A percentile compares a stretch with the other conserved stretches of the same genome.
phyloP scores from a whole-genome alignment of 92 coral and sea anemone genomes.

The Anthopleura xanthogrammica region DNA sequence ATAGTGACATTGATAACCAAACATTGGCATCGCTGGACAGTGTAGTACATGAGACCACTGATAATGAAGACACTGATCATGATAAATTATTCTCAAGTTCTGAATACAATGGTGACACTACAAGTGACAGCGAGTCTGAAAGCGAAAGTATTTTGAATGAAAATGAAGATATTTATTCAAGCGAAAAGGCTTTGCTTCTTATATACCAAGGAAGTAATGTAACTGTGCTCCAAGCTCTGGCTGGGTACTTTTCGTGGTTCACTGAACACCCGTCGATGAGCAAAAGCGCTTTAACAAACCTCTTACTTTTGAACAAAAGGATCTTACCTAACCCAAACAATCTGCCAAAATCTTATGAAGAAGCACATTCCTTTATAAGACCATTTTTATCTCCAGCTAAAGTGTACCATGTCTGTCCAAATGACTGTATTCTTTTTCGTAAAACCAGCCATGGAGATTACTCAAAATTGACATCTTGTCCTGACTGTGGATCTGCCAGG shows the following conservation, averaged over 20 bases:
- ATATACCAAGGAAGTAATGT: background rate
- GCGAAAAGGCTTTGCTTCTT: background rate
- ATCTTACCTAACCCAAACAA: slow-evolving; percentile 31
- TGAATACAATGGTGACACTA: background rate
- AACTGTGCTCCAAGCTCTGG: slow-evolving; percentile 18
- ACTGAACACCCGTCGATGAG: slow-evolving; percentile 39
- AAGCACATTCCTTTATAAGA: slow-evolving; percentile 18
- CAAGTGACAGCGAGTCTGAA: background rate
- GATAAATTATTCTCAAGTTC: too few species aligned
- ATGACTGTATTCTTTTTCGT: slow-evolving; percentile 39
- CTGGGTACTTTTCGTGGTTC: slow-evolving; percentile 33
- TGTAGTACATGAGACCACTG: background rate
- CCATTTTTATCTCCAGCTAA: slow-evolving; percentile 29
- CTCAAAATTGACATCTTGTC: slow-evolving; percentile 30
- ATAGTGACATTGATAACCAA: too few species aligned
- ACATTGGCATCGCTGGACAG: background rate
- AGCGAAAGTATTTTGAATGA: background rate
- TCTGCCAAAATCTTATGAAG: slow-evolving; percentile 30
- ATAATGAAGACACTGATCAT: background rate
- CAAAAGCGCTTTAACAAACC: slow-evolving; percentile 28
- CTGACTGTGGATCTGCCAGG: slow-evolving; percentile 22
- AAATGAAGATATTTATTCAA: background rate
- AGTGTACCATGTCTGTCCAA: slow-evolving; percentile 31
- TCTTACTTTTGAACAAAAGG: slow-evolving; percentile 13
- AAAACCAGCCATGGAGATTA: slow-evolving; percentile 38